Base-by-base conservation (phyloP, 2,888 invertebrate species). In the Drosophila affinis region DNA sequence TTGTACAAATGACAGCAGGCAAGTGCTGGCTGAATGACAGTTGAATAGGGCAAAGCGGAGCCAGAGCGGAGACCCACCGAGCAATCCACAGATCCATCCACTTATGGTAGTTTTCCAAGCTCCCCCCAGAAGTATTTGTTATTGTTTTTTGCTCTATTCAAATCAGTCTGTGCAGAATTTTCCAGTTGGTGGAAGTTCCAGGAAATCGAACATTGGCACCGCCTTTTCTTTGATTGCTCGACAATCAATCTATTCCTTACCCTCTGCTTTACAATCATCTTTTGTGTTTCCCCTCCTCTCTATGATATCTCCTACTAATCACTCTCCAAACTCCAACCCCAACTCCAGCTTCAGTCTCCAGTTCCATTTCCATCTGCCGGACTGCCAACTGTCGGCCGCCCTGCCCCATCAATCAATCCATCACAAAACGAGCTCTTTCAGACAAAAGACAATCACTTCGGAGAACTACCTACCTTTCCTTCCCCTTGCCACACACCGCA, bases 1-100 rank as follows among this genome's bases (percentile, higher is more conserved):
- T 85, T 86, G 52, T 65, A 75, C 77, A 81, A 85, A 83, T 78
- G 85, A 78, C 85, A 83, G 70, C 60, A 75, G 75, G 76, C 81
- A 79, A 83, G 78, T 81, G 84, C 45, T 60, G 78, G 84, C 45
- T 60, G 63, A 76, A 58, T 62, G 71, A 78, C 71, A 77, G 54
- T 59, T 49, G 55, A 45, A n/a, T 45, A 32, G 27, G 9, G 3
- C 3, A 4, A 18, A n/a, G 9, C 7, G 18, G 1, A 12, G 34
- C n/a, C 39, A 14, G 3, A 34, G 24, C 10, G 14, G 9, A 29
- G 48, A n/a, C 29, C 9, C 29, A 29, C 21, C 3, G 21, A 21
- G 21, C 21, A 21, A 7, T 27, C 27, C 27, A 27, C 3, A 21
- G n/a, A 45, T 21, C 39, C 39, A 45, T 21, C 39, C 39, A 39